These are phyloP conservation scores for Brachionichthys hirsutus DNA, from an alignment of 2,113 vertebrate species.

Conservation along the genomic window DNA sequence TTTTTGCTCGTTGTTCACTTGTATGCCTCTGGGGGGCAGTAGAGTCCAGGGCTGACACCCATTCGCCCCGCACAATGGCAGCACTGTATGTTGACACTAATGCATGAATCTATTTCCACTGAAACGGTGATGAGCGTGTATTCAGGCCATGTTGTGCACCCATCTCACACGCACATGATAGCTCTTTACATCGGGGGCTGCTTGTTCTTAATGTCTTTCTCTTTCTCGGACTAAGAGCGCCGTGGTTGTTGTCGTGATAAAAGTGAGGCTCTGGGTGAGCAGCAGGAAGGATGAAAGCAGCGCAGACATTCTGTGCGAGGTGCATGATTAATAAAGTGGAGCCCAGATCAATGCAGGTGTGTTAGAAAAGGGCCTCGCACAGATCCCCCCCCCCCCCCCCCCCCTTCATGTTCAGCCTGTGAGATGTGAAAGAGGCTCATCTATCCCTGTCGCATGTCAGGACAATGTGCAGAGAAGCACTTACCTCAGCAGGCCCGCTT, in stretches of 20 bases:
- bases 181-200: too few relatives aligned
- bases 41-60: not conserved
- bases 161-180: slow-evolving; percentile 9
- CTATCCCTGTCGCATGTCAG: slow-evolving; percentile 37
- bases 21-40: slow-evolving; percentile 55
- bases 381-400: too few relatives aligned
- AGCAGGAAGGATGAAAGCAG: slow-evolving; percentile 58
- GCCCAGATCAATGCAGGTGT: slow-evolving; percentile 46
- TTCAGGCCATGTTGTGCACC: slow-evolving; percentile 10
- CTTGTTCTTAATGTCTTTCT: slow-evolving; percentile 42
- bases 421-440: slow-evolving; percentile 49
- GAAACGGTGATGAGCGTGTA: slow-evolving; percentile 20
- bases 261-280: slow-evolving; percentile 42
- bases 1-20: not conserved
- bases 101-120: slow-evolving; percentile 1
- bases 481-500: slow-evolving; percentile 29
- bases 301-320: slow-evolving; percentile 53
- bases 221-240: slow-evolving; percentile 20
- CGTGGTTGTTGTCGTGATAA: slow-evolving; percentile 42
- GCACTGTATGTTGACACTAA: slow-evolving; percentile 3
- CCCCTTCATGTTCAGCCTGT: slow-evolving; percentile 59
- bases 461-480: slow-evolving; percentile 31
- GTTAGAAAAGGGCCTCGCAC: slow-evolving; percentile 40
- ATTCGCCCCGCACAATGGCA: not conserved
- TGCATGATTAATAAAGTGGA: slow-evolving; percentile 55